Percentiles rank a stretch among this genome's conserved stretches.
Conservation (phyloP, 2,888 invertebrate genomes). For the Trissoscelio sp. region DNA sequence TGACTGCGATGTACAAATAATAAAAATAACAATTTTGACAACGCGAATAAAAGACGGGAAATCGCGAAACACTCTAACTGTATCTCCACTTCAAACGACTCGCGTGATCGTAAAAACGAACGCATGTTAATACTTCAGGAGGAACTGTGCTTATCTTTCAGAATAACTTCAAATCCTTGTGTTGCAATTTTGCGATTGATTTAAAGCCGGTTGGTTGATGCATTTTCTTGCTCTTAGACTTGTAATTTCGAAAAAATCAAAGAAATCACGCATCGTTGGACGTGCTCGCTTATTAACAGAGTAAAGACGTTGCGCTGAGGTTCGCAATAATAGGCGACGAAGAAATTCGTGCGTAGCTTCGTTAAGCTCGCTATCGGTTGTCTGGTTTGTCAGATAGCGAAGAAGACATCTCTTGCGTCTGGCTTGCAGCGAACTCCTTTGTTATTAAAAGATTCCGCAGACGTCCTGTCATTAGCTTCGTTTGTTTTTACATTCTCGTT, state of each 20-base stretch:
- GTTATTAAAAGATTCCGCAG: constrained; percentile 71
- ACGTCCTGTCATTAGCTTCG: constrained; percentile 79
- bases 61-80: constrained; percentile 54
- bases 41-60: constrained; percentile 57
- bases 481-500: constrained; percentile 69
- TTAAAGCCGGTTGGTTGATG: background rate
- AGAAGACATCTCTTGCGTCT: constrained; percentile 27
- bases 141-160: constrained; percentile 9
- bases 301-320: constrained; percentile 30
- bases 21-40: constrained; percentile 72
- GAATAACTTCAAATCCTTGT: constrained; percentile 11
- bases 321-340: constrained; percentile 42
- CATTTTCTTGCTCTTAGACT: background rate
- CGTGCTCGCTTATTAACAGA: constrained; percentile 42
- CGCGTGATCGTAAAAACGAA: constrained; percentile 21
- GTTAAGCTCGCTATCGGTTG: constrained; percentile 65
- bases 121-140: constrained; percentile 13
- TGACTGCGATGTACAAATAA: constrained; percentile 78
- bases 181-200: constrained; percentile 12
- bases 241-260: constrained; percentile 3
- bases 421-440: constrained; percentile 69
- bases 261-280: background rate
- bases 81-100: constrained; percentile 29
- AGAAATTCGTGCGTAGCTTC: constrained; percentile 68
- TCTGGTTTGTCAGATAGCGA: constrained; percentile 36